Percentiles rank a stretch among this genome's conserved stretches.
phyloP scores from a whole-genome alignment of 2,888 invertebrate genomes.

The Eupithecia exiguata region DNA sequence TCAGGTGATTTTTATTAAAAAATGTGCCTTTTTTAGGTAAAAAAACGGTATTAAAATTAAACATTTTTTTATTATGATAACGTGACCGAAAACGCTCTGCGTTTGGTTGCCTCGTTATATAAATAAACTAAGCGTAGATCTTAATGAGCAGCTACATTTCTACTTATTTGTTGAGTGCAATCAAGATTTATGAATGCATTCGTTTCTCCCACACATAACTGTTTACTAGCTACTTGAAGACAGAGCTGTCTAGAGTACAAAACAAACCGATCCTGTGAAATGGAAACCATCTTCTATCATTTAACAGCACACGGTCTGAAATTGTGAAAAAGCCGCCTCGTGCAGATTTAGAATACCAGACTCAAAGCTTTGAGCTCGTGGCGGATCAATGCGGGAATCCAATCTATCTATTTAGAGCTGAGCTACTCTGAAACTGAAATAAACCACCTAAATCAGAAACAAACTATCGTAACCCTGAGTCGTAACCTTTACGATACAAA shows the following conservation, averaged over 20 bases:
- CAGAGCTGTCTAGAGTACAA: not conserved
- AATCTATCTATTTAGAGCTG: conserved; percentile 46
- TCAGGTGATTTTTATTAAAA: no score
- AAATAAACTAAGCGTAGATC: not conserved
- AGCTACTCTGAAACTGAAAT: conserved; percentile 34
- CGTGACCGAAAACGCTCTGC: no score
- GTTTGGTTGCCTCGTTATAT: no score
- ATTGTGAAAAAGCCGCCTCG: not conserved
- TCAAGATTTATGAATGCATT: not conserved
- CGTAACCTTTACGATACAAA: conserved; percentile 13
- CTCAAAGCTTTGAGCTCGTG: not conserved
- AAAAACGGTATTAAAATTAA: no score
- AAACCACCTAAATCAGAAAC: conserved; percentile 28
- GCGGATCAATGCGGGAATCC: conserved; percentile 44
- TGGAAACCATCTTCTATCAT: not conserved
- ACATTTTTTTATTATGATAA: no score
- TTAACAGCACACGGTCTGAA: not conserved
- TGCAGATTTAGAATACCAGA: not conserved
- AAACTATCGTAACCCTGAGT: conserved; percentile 10
- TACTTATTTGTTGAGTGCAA: not conserved
- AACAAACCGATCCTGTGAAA: not conserved
- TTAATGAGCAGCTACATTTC: not conserved
- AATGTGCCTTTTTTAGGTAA: no score
- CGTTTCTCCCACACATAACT: not conserved
- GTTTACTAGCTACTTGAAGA: not conserved